phyloP scores from a whole-genome alignment of 2,888 invertebrate genomes.

The Chrysina gloriosa region DNA sequence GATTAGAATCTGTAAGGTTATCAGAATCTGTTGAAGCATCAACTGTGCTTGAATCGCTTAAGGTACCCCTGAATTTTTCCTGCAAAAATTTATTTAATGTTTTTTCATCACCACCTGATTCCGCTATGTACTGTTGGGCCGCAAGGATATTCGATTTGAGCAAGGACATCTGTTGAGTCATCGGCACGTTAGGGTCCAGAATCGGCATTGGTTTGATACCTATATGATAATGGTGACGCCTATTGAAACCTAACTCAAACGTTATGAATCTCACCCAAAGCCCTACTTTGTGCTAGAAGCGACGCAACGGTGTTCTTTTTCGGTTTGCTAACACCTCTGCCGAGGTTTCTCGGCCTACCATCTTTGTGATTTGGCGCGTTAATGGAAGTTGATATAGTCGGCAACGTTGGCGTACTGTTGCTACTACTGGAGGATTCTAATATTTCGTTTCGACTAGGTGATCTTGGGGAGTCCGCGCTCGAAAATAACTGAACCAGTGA shows the following conservation, averaged over 20 bases:
- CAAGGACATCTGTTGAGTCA: conserved; percentile 70
- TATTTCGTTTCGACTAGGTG: conserved; percentile 66
- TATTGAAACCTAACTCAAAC: conserved; percentile 22
- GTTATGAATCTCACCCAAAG: conserved; percentile 68
- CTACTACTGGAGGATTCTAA: conserved; percentile 45
- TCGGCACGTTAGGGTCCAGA: conserved; percentile 68
- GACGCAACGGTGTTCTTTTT: conserved; percentile 95
- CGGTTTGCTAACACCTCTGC: conserved; percentile 88
- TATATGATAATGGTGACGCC: conserved; percentile 44
- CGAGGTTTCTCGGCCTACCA: conserved; percentile 84
- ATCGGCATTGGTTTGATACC: conserved; percentile 78
- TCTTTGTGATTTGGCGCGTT: conserved; percentile 70
- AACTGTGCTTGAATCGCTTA: conserved; percentile 69
- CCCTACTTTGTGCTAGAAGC: conserved; percentile 85
- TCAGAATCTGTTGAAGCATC: conserved; percentile 72
- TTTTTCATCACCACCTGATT: conserved; percentile 63
- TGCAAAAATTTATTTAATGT: conserved; percentile 67
- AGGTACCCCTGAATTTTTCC: conserved; percentile 70
- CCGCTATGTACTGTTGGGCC: conserved; percentile 72
- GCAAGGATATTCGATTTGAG: conserved; percentile 73
- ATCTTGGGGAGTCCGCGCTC: conserved; percentile 71
- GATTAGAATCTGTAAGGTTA: conserved; percentile 70
- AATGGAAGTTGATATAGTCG: conserved; percentile 47
- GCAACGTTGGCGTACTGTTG: conserved; percentile 50
- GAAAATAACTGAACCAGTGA: conserved; percentile 70